phyloP scores from a whole-genome alignment of 2,113 vertebrate genomes.

The Perca flavescens region DNA sequence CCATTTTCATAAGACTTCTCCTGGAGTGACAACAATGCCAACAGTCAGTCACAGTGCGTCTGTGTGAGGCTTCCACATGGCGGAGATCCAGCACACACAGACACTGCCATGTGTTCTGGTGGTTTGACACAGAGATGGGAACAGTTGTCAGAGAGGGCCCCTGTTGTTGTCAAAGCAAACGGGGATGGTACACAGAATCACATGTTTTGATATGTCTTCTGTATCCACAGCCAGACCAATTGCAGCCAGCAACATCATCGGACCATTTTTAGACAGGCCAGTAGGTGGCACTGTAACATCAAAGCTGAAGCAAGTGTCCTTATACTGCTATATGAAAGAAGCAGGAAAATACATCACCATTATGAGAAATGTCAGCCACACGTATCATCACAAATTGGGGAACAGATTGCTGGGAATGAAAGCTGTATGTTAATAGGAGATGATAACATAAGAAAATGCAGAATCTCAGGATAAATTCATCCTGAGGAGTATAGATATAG shows the following conservation, averaged over 20 bases:
- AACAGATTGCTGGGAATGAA: conserved; percentile 37
- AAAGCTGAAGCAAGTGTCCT: conserved; percentile 32
- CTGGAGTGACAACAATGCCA: conserved; percentile 47
- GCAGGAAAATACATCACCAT: conserved; percentile 36
- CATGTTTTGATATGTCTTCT: conserved; percentile 28
- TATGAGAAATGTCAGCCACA: conserved; percentile 10
- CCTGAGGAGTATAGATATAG: not conserved
- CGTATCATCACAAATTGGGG: conserved; percentile 26
- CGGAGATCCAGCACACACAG: conserved; percentile 48
- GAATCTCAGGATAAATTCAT: not conserved
- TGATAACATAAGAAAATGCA: not conserved
- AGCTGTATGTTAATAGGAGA: not conserved
- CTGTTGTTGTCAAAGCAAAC: conserved; percentile 47
- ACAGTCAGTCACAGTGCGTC: conserved; percentile 39
- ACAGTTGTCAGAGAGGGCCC: conserved; percentile 40
- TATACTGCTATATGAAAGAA: not conserved
- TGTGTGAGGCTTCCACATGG: conserved; percentile 40
- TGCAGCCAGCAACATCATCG: not conserved
- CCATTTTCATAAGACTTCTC: conserved; percentile 27
- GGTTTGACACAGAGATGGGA: conserved; percentile 56
- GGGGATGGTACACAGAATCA: conserved; percentile 35
- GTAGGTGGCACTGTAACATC: conserved; percentile 79
- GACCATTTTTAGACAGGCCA: conserved; percentile 30
- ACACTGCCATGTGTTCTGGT: conserved; percentile 27
- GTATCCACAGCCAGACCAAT: not conserved